phyloP scores from a whole-genome alignment of 1,140 invertebrate genomes.

The Drosophila ohnishii region DNA sequence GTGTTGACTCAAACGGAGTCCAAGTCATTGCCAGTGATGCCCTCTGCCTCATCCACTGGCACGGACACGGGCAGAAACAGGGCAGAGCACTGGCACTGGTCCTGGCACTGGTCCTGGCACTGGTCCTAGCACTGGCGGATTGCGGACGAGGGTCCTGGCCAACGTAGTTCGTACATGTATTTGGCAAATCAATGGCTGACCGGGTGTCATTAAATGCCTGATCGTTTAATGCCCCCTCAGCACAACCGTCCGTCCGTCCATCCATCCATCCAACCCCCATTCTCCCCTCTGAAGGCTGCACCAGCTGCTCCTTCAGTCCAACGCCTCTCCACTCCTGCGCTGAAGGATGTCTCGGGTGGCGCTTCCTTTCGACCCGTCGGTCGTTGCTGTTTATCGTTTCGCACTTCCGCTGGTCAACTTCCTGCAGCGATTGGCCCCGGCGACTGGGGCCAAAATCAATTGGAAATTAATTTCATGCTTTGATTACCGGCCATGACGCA shows the following conservation, averaged over 20 bases:
- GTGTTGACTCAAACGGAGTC: conserved; percentile 69
- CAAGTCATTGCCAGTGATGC: conserved; percentile 34
- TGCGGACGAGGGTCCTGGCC: conserved; percentile 11
- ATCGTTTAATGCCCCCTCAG: conserved; percentile 71
- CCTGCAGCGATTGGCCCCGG: conserved; percentile 70
- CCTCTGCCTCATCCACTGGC: conserved; percentile 1
- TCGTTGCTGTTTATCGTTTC: conserved; percentile 78
- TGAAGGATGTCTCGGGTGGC: conserved; percentile 58
- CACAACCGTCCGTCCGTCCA: background rate
- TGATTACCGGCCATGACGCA: conserved; percentile 80
- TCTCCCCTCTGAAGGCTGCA: conserved; percentile 10
- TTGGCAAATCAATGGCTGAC: conserved; percentile 78
- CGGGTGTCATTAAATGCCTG: conserved; percentile 80
- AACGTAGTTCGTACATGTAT: conserved; percentile 54
- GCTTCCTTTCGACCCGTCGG: conserved; percentile 28
- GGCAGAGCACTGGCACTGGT: background rate
- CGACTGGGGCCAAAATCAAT: conserved; percentile 76
- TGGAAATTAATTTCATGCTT: conserved; percentile 81
- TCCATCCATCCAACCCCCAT: background rate
- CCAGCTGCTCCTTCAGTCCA: conserved; percentile 24
- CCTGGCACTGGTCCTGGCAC: background rate
- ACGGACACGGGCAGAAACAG: background rate
- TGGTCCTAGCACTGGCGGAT: background rate
- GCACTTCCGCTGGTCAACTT: conserved; percentile 80
- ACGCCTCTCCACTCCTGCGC: conserved; percentile 15